Evolutionary conservation across 2,113 vertebrate species (phyloP), one percentile per base, ranked within the genome.

Genomic region (Capreolus pygargus): DNA sequence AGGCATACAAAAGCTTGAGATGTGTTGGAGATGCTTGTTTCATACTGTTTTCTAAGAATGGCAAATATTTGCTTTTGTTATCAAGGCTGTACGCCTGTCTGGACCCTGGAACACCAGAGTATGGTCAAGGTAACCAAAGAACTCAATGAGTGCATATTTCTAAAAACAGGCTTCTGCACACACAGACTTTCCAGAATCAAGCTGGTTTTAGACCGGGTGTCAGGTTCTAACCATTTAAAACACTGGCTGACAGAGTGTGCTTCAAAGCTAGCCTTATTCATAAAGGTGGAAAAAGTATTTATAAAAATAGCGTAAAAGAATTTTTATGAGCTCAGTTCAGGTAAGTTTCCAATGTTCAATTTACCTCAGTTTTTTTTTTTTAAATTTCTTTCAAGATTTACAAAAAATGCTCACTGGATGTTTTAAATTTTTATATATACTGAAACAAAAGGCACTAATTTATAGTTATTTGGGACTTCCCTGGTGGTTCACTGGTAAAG

Each of bases 171-270:
- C 93, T 83, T 96, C 83, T 89, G 23, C 70, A 94, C 91, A 94
- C 82, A 19, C 95, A 97, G 81, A 67, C 85, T 92, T 95, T 96
- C 74, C 58, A 98, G 97, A 96, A 94, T 95, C 96, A 91, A 97
- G 85, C 61, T 70, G 79, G 25, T 52, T 97, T 97, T 83, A 86
- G 86, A 89, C 85, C 58, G 50, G 97, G 64, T 92, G 92, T 81
- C 47, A 52, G 93, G 78, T 96, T 97, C 27, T 96, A 87, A 97
- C 28, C 93, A 43, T 96, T 97, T 98, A 94, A 95, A 97, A 81
- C 25, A 43, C 67, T 60, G 95, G 83, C 76, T 94, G 96, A 93
- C 60, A 92, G 43, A 94, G 87, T 97, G 86, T 97, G 95, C 55
- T 87, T 55, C 52, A 7, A 43, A 92, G 95, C 81, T 97, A 92